phyloP scores from a whole-genome alignment of 2,113 vertebrate species.

The Trogon surrucura region DNA sequence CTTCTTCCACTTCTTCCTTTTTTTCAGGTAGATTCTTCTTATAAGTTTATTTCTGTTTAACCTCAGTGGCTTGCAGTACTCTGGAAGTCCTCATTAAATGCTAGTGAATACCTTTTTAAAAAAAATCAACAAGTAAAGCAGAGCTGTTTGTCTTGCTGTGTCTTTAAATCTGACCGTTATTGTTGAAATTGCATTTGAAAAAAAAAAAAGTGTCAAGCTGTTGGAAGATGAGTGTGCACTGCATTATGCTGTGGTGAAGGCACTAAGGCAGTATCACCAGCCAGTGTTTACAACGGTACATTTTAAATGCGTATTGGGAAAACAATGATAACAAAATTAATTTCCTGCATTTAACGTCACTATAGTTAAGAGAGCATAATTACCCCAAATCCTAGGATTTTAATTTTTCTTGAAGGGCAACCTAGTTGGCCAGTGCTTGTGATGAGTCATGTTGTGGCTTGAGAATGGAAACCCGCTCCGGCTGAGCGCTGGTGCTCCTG shows the following conservation, averaged over 20 bases:
- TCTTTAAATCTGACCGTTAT: slow-evolving; percentile 49
- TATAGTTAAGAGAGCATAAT: slow-evolving; percentile 10
- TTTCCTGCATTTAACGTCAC: neutral
- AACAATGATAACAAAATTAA: neutral
- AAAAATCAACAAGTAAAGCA: neutral
- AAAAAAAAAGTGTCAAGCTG: neutral
- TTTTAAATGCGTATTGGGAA: slow-evolving; percentile 32
- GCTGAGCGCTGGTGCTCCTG: neutral
- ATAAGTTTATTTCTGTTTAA: slow-evolving; percentile 1
- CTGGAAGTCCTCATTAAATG: slow-evolving; percentile 10
- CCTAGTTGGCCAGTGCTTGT: neutral
- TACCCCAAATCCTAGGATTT: neutral
- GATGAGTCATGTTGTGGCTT: neutral
- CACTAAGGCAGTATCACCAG: neutral
- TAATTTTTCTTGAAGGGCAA: neutral
- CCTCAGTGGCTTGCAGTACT: neutral
- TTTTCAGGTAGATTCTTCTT: slow-evolving; percentile 17
- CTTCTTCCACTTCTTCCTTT: neutral
- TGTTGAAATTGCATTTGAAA: slow-evolving; percentile 25
- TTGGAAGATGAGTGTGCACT: slow-evolving; percentile 27
- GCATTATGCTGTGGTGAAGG: neutral
- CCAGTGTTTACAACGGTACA: neutral
- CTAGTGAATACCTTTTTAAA: neutral
- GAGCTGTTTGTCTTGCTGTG: neutral
- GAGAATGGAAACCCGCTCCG: neutral